Percentiles rank a stretch among this genome's conserved stretches.
Evolutionary conservation across 92 coral and sea anemone species (phyloP).

Genomic region (Diadumene lineata): DNA sequence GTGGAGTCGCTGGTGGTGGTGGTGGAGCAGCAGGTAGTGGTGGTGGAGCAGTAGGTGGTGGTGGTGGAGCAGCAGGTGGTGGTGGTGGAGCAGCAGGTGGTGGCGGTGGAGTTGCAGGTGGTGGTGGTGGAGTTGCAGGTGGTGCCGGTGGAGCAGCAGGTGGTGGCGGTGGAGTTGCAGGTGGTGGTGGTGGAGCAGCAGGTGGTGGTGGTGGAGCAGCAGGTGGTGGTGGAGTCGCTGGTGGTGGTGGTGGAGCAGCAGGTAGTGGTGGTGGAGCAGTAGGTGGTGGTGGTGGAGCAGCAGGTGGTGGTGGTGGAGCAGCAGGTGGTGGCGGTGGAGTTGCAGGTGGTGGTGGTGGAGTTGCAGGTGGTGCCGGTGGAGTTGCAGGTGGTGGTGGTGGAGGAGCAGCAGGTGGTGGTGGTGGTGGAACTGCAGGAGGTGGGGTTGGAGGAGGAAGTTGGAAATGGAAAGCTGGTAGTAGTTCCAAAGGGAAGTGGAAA

Average conservation of each 20-base stretch:
- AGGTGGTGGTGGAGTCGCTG: slow-evolving; percentile 26
- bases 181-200: slow-evolving; percentile 31
- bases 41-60: slow-evolving; percentile 20
- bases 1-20: not conserved
- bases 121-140: slow-evolving; percentile 19
- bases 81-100: slow-evolving; percentile 15
- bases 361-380: slow-evolving; percentile 24
- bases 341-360: slow-evolving; percentile 21
- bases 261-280: slow-evolving; percentile 28
- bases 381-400: not conserved
- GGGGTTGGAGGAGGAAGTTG: slow-evolving; percentile 20
- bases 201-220: slow-evolving; percentile 14
- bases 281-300: slow-evolving; percentile 7
- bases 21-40: slow-evolving; percentile 26
- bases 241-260: slow-evolving; percentile 6
- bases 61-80: slow-evolving; percentile 23
- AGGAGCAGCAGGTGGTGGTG: slow-evolving; percentile 20
- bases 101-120: slow-evolving; percentile 20
- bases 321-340: slow-evolving; percentile 26
- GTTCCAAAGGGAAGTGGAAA: too few species aligned
- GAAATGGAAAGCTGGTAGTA: slow-evolving; percentile 28
- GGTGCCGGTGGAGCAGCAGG: slow-evolving; percentile 9
- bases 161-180: not conserved
- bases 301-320: slow-evolving; percentile 12
- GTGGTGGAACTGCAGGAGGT: slow-evolving; percentile 20